phyloP scores from a whole-genome alignment of 2,113 vertebrate species.

The Strix aluco region DNA sequence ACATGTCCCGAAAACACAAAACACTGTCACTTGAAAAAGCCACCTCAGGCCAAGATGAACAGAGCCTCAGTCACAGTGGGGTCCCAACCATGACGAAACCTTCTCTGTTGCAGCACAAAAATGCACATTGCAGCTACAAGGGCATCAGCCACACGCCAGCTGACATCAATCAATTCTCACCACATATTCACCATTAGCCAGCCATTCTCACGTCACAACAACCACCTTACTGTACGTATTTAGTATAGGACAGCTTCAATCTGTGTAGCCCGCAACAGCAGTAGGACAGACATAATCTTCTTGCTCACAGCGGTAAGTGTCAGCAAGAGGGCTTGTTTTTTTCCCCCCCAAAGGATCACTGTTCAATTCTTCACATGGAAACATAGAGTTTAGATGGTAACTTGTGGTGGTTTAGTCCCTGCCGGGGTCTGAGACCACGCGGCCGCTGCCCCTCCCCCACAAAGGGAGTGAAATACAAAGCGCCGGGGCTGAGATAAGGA shows the following conservation, averaged over 20 bases:
- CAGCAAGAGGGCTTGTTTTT: not conserved
- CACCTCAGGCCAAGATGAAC: not conserved
- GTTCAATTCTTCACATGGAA: not conserved
- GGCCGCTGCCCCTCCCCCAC: no score
- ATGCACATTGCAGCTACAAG: not conserved
- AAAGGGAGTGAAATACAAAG: no score
- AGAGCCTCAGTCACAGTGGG: not conserved
- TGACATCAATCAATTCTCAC: not conserved
- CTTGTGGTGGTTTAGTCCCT: not conserved
- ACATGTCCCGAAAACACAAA: not conserved
- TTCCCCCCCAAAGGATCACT: not conserved
- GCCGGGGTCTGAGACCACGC: no score
- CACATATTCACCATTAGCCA: rapidly evolving
- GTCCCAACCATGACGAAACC: not conserved
- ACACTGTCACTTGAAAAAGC: not conserved
- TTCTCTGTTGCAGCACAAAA: not conserved
- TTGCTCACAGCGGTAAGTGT: not conserved
- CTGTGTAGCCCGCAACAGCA: not conserved
- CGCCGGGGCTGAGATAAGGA: no score
- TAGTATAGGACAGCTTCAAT: not conserved
- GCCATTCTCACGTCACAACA: rapidly evolving
- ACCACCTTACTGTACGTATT: not conserved
- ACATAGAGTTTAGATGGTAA: not conserved
- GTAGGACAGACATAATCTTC: not conserved
- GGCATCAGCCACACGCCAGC: not conserved